These are phyloP conservation scores for Triplophysa siluroides DNA, from an alignment of 2,113 vertebrate genomes.

Conservation along the genomic window DNA sequence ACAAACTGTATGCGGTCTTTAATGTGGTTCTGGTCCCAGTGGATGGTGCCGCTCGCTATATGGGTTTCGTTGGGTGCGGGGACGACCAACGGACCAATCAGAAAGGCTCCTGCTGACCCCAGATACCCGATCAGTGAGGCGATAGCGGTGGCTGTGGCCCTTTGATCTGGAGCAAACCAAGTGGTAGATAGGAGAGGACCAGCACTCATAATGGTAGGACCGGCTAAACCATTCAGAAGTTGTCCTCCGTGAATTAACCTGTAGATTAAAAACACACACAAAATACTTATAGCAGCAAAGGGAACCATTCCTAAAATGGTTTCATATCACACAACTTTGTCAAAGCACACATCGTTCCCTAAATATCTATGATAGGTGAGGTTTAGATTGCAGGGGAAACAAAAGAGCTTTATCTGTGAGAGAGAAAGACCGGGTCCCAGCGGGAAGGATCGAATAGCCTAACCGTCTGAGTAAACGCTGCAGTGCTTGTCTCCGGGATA, in stretches of 20 bases:
- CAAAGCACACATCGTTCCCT: not conserved
- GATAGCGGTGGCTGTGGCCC: constrained; percentile 93
- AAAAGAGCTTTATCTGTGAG: constrained; percentile 15
- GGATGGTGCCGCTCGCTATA: constrained; percentile 6
- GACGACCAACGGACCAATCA: constrained; percentile 89
- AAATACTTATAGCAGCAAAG: no score
- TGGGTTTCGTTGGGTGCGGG: constrained; percentile 86
- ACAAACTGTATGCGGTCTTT: constrained; percentile 87
- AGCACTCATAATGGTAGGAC: constrained; percentile 91
- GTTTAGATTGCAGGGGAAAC: constrained; percentile 17
- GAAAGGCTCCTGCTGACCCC: constrained; percentile 83
- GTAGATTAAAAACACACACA: constrained; percentile 45
- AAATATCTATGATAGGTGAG: constrained; percentile 10
- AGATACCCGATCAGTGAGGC: constrained; percentile 87
- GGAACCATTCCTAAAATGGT: not conserved
- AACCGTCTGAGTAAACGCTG: constrained; percentile 37
- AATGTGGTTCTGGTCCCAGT: constrained; percentile 71
- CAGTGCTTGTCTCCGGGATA: constrained; percentile 21
- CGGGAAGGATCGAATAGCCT: constrained; percentile 10
- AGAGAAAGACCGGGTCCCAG: constrained; percentile 27
- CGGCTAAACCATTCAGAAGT: constrained; percentile 90
- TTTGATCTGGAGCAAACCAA: constrained; percentile 93
- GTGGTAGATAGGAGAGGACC: constrained; percentile 93
- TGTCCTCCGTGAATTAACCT: constrained; percentile 95
- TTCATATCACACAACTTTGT: not conserved